Conservation (phyloP, 2,113 vertebrate genomes). For the Sander vitreus region DNA sequence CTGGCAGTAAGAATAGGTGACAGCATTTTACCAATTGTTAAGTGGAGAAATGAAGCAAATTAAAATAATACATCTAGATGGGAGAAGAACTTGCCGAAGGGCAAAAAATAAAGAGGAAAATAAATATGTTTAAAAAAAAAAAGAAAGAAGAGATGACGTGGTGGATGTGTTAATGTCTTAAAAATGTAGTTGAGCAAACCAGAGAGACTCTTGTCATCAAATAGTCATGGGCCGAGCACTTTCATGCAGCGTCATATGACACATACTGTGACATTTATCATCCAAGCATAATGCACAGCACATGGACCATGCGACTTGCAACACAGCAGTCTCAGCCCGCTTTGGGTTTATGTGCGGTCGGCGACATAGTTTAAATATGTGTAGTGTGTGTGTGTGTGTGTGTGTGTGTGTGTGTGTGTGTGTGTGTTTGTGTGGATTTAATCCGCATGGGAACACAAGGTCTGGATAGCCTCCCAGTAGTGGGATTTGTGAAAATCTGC, state of each 20-base stretch:
- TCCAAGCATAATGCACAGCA: constrained; percentile 56
- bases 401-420: constrained; percentile 22
- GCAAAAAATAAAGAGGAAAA: not conserved
- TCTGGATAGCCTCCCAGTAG: constrained; percentile 71
- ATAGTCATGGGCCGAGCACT: constrained; percentile 42
- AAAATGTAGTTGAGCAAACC: constrained; percentile 25
- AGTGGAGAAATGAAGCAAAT: not conserved
- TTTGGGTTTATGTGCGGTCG: constrained; percentile 24
- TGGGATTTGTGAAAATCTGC: constrained; percentile 76
- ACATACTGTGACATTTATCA: constrained; percentile 47
- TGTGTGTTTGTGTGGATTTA: constrained; percentile 53
- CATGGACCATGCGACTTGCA: constrained; percentile 10
- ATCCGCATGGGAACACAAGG: constrained; percentile 69
- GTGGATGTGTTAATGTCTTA: constrained; percentile 15
- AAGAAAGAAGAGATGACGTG: not conserved
- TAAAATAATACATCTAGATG: not conserved
- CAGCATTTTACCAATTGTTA: not conserved
- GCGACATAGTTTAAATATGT: constrained; percentile 42
- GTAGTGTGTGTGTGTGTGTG: not conserved
- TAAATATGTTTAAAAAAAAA: not conserved
- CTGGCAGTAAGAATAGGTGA: not conserved
- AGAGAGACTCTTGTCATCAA: constrained; percentile 40
- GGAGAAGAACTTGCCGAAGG: not conserved
- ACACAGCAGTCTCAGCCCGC: constrained; percentile 1
- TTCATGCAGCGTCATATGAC: constrained; percentile 32